Percentiles rank a stretch among this genome's conserved stretches.
phyloP scores from a whole-genome alignment of 2,113 vertebrate genomes.

The Engraulis encrasicolus region DNA sequence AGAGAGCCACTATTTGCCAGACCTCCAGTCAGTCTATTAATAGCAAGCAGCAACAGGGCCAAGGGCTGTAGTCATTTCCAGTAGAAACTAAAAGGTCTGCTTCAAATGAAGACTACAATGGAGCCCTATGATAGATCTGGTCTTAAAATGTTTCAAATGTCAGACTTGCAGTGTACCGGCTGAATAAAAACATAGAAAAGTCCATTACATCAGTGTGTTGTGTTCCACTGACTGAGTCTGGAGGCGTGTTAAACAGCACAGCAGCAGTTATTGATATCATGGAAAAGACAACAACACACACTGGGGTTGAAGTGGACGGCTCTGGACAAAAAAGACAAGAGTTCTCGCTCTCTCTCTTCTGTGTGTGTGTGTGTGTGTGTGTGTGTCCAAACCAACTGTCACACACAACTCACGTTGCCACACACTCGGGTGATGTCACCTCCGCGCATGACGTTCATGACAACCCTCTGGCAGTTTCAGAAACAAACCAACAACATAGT shows the following conservation, averaged over 20 bases:
- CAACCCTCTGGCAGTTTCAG: constrained; percentile 58
- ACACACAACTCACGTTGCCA: background rate
- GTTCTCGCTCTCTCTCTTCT: background rate
- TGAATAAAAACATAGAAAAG: background rate
- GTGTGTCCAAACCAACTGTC: background rate
- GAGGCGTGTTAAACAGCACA: background rate
- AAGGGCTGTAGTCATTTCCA: background rate
- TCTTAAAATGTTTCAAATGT: background rate
- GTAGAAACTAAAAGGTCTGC: background rate
- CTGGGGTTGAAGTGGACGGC: too few species aligned
- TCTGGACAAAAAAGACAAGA: background rate
- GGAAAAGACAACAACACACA: background rate
- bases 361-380: constrained; percentile 1
- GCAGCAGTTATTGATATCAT: background rate
- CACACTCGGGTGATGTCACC: constrained; percentile 62
- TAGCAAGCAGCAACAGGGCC: background rate
- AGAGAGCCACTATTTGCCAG: background rate
- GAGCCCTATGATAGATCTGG: background rate
- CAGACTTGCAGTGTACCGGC: too few species aligned
- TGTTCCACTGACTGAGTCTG: background rate
- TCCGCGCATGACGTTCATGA: constrained; percentile 62
- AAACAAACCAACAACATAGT: constrained; percentile 65
- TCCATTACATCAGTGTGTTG: background rate
- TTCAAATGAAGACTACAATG: background rate
- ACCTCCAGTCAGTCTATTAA: background rate